A percentile compares a stretch with the other conserved stretches of the same genome.
These are phyloP conservation scores for Epinotia demarniana DNA, from an alignment of 2,888 invertebrate species.

Conservation along the genomic window DNA sequence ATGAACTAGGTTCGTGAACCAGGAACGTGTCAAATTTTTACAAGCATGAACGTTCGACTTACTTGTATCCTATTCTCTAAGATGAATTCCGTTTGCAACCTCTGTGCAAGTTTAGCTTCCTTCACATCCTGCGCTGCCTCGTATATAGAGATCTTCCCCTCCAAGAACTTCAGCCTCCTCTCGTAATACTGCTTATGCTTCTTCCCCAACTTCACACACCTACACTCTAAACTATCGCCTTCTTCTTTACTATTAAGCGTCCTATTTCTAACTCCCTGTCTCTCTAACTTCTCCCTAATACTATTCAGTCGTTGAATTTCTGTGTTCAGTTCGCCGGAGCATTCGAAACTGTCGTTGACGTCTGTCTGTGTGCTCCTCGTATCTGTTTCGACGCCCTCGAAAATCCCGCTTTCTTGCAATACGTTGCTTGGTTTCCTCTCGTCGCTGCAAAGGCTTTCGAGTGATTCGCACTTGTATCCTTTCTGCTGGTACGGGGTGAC, in stretches of 20 bases:
- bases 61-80: conserved; percentile 81
- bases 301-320: conserved; percentile 87
- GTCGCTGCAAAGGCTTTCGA: conserved; percentile 76
- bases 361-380: conserved; percentile 84
- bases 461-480: conserved; percentile 78
- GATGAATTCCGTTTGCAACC: conserved; percentile 86
- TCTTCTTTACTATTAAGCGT: conserved; percentile 75
- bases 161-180: conserved; percentile 86
- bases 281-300: conserved; percentile 86
- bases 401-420: conserved; percentile 90
- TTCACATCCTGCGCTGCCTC: conserved; percentile 87
- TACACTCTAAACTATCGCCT: conserved; percentile 77
- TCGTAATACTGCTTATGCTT: conserved; percentile 87
- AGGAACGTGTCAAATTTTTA: not conserved
- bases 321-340: conserved; percentile 83
- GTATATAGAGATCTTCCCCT: conserved; percentile 87
- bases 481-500: conserved; percentile 86
- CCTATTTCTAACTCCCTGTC: conserved; percentile 83
- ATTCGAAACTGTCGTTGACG: conserved; percentile 81
- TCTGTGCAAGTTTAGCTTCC: conserved; percentile 85
- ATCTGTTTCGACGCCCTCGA: conserved; percentile 85
- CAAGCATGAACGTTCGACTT: conserved; percentile 40
- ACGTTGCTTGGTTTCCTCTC: conserved; percentile 83
- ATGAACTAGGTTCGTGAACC: too few relatives aligned
- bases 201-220: conserved; percentile 82